These are phyloP conservation scores for Acrocyrtus sp. DNA, from an alignment of 2,888 invertebrate genomes.

Conservation along the genomic window DNA sequence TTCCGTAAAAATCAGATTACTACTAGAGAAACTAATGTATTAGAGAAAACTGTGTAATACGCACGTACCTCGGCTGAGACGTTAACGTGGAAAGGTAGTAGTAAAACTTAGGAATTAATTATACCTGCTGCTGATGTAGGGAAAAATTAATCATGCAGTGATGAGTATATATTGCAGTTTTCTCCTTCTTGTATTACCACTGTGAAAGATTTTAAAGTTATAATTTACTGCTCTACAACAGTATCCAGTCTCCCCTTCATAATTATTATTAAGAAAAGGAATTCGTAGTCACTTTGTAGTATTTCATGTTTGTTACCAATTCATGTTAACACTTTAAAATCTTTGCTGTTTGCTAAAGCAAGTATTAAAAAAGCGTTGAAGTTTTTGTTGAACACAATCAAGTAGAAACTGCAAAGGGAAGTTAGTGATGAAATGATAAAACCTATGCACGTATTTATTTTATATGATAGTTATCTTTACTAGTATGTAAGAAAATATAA, in stretches of 20 bases:
- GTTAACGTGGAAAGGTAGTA: no score
- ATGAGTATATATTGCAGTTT: no score
- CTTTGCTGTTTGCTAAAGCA: no score
- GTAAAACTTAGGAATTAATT: no score
- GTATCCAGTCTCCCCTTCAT: neutral
- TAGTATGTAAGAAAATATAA: neutral
- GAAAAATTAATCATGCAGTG: no score
- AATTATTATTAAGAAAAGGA: neutral
- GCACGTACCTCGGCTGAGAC: no score
- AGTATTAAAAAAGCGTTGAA: no score
- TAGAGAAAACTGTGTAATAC: no score
- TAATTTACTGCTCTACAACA: neutral
- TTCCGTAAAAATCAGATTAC: constrained; percentile 95
- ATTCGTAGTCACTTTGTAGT: neutral
- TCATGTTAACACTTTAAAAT: neutral
- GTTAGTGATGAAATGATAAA: neutral
- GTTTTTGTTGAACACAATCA: no score
- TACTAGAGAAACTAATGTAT: constrained; percentile 75
- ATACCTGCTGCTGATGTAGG: no score
- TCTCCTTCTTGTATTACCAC: neutral
- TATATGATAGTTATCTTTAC: neutral
- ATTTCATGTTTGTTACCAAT: neutral
- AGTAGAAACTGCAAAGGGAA: neutral
- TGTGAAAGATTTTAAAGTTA: neutral
- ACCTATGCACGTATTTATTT: neutral